A percentile compares a stretch with the other conserved stretches of the same genome.
Evolutionary conservation across 1,140 invertebrate genomes (phyloP).

Genomic region (Wasmannia auropunctata): DNA sequence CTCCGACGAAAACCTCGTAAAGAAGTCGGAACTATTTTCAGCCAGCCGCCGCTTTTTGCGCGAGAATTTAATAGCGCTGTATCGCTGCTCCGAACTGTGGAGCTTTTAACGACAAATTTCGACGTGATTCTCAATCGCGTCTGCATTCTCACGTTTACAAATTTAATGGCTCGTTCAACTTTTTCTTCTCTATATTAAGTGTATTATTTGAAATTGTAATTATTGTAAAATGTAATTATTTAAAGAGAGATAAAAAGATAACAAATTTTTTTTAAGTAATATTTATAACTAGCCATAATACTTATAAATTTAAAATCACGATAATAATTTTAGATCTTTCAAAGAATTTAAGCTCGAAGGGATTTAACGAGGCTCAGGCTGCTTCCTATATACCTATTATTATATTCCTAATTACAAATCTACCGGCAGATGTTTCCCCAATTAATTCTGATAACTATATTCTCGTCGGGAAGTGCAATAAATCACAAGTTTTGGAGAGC

Average conservation of each 20-base stretch:
- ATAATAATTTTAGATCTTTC: not conserved
- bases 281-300: not conserved
- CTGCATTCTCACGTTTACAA: not conserved
- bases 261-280: not conserved
- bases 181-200: not conserved
- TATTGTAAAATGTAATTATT: no score
- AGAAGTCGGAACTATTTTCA: constrained; percentile 57
- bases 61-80: constrained; percentile 54
- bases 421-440: not conserved
- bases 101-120: constrained; percentile 2
- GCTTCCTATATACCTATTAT: not conserved
- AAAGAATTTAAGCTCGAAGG: not conserved
- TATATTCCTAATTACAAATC: not conserved
- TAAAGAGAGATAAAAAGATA: not conserved
- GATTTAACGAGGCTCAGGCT: not conserved
- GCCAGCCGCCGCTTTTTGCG: constrained; percentile 3
- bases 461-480: not conserved
- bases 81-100: constrained; percentile 23
- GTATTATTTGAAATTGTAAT: not conserved
- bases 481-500: not conserved
- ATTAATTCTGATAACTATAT: not conserved
- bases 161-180: not conserved
- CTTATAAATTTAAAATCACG: not conserved
- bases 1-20: constrained; percentile 57
- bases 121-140: not conserved